Percentiles rank a stretch among this genome's conserved stretches.
phyloP scores from a whole-genome alignment of 2,797 vertebrate genomes.

The Cercopithecus neglectus region DNA sequence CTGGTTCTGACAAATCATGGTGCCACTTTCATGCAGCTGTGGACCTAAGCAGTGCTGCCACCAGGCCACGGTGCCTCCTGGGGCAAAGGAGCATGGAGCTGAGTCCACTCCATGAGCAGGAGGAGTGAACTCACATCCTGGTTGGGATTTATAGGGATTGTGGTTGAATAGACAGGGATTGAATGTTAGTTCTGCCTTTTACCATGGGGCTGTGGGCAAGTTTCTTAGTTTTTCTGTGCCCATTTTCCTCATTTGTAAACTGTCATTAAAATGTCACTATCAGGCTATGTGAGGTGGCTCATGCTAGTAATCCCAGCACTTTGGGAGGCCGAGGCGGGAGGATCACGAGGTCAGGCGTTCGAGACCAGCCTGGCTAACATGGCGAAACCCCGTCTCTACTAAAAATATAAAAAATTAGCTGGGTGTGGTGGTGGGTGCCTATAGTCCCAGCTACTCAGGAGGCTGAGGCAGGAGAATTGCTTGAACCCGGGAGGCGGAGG shows the following conservation, averaged over 20 bases:
- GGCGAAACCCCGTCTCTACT: too few species aligned
- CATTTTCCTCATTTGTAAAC: neutral
- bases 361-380: too few species aligned
- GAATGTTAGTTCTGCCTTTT: neutral
- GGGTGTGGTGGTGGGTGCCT: too few species aligned
- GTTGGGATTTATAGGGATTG: neutral
- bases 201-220: neutral
- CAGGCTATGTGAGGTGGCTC: too few species aligned
- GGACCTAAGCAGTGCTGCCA: neutral
- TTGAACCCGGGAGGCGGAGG: too few species aligned
- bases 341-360: too few species aligned
- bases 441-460: too few species aligned
- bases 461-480: too few species aligned
- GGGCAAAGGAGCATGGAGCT: neutral
- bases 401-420: too few species aligned
- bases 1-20: neutral
- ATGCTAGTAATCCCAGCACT: too few species aligned
- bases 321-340: too few species aligned
- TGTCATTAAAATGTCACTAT: neutral
- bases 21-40: neutral
- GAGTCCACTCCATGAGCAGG: neutral
- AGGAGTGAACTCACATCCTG: neutral
- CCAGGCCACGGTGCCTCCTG: neutral
- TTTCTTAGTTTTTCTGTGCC: neutral
- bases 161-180: neutral